Conservation (phyloP, 1,140 invertebrate species). For the Drosophila pseudoananassae region DNA sequence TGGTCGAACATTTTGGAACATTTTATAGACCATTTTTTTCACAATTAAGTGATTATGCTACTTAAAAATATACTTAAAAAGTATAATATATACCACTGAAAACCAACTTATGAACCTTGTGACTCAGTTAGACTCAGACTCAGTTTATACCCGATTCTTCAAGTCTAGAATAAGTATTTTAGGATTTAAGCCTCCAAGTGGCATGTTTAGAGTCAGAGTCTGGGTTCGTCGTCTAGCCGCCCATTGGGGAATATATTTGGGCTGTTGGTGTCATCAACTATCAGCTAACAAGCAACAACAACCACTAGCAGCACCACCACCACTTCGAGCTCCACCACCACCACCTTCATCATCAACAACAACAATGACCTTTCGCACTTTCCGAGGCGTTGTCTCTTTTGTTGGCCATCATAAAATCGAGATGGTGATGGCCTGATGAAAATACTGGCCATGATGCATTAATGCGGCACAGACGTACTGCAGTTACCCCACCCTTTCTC, state of each 20-base stretch:
- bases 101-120: no score
- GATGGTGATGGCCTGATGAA: slow-evolving; percentile 11
- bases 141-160: no score
- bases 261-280: not conserved
- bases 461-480: slow-evolving; percentile 68
- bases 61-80: no score
- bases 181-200: not conserved
- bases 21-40: no score
- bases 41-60: no score
- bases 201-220: not conserved
- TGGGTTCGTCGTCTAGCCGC: slow-evolving; percentile 21
- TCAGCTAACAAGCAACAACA: not conserved
- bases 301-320: not conserved
- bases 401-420: slow-evolving; percentile 29
- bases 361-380: slow-evolving; percentile 58
- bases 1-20: no score
- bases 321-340: slow-evolving; percentile 13
- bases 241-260: slow-evolving; percentile 10
- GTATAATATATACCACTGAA: no score
- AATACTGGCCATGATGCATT: slow-evolving; percentile 54
- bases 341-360: not conserved
- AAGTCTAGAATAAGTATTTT: not conserved
- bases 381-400: slow-evolving; percentile 47
- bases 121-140: no score
- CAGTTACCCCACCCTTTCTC: slow-evolving; percentile 16